Evolutionary conservation across 2,797 vertebrate species (phyloP).

Genomic region (Alectoris magna): DNA sequence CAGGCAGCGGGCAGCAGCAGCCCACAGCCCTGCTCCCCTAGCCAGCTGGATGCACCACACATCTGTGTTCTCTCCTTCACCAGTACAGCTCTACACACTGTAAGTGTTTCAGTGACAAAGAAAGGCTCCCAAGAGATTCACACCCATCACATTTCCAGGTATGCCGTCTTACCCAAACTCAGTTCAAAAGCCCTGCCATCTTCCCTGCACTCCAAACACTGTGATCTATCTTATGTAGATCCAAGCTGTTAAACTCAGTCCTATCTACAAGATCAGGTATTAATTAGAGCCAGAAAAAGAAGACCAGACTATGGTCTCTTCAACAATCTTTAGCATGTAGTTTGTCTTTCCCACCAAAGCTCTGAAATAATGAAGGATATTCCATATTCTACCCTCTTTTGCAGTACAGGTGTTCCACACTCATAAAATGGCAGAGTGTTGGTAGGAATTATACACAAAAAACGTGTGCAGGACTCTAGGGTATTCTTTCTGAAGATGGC

Average conservation of each 20-base stretch:
- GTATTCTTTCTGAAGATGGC: not conserved
- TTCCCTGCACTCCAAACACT: not conserved
- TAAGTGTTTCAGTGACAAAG: not conserved
- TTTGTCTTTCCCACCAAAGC: not conserved
- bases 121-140: not conserved
- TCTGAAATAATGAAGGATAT: not conserved
- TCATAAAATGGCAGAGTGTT: not conserved
- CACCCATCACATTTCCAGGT: not conserved
- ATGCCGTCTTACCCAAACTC: not conserved
- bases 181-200: not conserved
- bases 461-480: fast-evolving
- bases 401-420: not conserved
- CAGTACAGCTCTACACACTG: not conserved
- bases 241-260: not conserved
- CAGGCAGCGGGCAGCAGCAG: not conserved
- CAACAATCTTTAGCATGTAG: not conserved
- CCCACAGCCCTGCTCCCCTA: too few relatives aligned
- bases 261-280: not conserved
- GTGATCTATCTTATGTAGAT: not conserved
- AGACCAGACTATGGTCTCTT: not conserved
- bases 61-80: fast-evolving
- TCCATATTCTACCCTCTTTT: not conserved
- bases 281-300: not conserved
- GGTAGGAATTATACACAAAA: not conserved
- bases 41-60: not conserved